Evolutionary conservation across 2,888 invertebrate species (phyloP).

Genomic region (Charanyca ferruginea): DNA sequence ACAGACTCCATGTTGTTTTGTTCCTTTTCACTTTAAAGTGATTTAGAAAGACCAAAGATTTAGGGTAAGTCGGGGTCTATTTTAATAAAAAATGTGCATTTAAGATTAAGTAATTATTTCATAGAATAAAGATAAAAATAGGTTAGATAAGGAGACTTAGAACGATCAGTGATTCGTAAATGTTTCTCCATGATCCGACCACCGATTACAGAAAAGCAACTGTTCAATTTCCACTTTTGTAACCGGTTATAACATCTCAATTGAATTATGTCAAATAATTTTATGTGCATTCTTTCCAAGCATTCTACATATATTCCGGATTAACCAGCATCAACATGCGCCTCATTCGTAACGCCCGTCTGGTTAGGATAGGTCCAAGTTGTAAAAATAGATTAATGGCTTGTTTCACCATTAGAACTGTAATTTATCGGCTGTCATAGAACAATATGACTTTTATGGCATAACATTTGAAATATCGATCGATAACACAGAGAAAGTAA

Average conservation of each 20-base stretch:
- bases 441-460: slow-evolving; percentile 25
- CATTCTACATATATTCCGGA: slow-evolving; percentile 23
- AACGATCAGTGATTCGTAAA: too few species aligned
- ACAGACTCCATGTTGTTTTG: slow-evolving; percentile 42
- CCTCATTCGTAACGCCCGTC: slow-evolving; percentile 17
- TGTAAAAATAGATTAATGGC: slow-evolving; percentile 46
- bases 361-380: slow-evolving; percentile 51
- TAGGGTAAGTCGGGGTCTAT: not conserved
- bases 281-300: slow-evolving; percentile 27
- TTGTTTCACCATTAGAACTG: slow-evolving; percentile 17
- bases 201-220: slow-evolving; percentile 25
- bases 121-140: too few species aligned
- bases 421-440: slow-evolving; percentile 33
- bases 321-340: slow-evolving; percentile 8
- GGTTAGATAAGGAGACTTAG: too few species aligned
- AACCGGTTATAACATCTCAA: slow-evolving; percentile 31
- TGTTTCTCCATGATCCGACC: not conserved
- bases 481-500: slow-evolving; percentile 17
- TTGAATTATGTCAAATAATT: slow-evolving; percentile 10
- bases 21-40: slow-evolving; percentile 22
- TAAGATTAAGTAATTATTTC: too few species aligned
- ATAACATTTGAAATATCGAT: slow-evolving; percentile 27
- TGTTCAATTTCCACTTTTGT: slow-evolving; percentile 37
- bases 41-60: slow-evolving; percentile 4
- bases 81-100: too few species aligned